Conservation (phyloP, 2,797 vertebrate species). For the Antennarius maculatus region DNA sequence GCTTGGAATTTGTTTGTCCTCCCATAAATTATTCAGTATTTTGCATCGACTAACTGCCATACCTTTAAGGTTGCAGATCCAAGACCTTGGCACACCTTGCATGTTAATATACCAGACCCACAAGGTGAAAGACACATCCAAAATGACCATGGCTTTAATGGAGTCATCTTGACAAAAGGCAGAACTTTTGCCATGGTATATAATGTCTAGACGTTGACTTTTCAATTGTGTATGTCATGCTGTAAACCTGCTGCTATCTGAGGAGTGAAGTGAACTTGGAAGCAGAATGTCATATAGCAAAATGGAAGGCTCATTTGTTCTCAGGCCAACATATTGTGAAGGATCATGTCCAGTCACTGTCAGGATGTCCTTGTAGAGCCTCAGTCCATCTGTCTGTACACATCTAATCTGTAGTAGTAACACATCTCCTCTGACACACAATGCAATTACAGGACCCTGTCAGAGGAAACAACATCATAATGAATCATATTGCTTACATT, state of each 20-base stretch:
- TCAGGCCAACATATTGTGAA: slow-evolving; percentile 73
- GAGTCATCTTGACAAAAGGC: too few relatives aligned
- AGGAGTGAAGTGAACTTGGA: slow-evolving; percentile 68
- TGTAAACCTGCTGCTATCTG: slow-evolving; percentile 51
- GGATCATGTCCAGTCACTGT: slow-evolving; percentile 70
- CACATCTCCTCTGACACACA: slow-evolving; percentile 65
- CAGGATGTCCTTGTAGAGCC: slow-evolving; percentile 69
- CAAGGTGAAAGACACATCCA: slow-evolving; percentile 66
- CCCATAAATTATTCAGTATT: slow-evolving; percentile 87
- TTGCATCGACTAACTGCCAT: slow-evolving; percentile 87
- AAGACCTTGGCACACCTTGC: slow-evolving; percentile 79
- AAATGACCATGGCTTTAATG: slow-evolving; percentile 40
- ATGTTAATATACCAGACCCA: slow-evolving; percentile 76
- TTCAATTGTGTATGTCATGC: slow-evolving; percentile 14
- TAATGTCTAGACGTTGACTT: slow-evolving; percentile 10
- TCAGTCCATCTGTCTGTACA: slow-evolving; percentile 78
- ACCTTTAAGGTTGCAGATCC: slow-evolving; percentile 81
- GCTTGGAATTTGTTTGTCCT: slow-evolving; percentile 83
- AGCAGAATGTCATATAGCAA: slow-evolving; percentile 64
- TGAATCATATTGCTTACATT: slow-evolving; percentile 48
- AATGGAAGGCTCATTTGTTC: slow-evolving; percentile 72
- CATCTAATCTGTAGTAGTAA: slow-evolving; percentile 63
- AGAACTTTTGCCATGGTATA: too few relatives aligned
- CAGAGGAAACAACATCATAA: slow-evolving; percentile 58
- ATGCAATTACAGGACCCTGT: slow-evolving; percentile 71